phyloP scores from a whole-genome alignment of 2,797 vertebrate species.

The Margarornis squamiger region DNA sequence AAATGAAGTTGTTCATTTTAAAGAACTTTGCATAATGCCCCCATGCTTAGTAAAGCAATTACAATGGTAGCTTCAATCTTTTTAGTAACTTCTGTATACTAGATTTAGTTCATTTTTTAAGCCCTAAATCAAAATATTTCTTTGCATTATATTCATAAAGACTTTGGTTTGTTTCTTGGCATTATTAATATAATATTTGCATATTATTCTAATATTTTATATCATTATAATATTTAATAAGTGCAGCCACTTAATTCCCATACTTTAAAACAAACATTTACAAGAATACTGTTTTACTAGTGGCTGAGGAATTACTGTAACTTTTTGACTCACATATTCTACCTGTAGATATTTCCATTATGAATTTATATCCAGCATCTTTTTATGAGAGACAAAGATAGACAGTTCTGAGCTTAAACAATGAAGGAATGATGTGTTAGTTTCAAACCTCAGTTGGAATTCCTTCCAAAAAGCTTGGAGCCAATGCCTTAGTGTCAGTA shows the following conservation, averaged over 20 bases:
- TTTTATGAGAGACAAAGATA: neutral
- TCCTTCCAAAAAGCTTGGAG: no score
- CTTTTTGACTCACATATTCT: slow-evolving; percentile 29
- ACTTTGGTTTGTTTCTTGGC: neutral
- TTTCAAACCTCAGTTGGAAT: no score
- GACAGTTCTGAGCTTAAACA: neutral
- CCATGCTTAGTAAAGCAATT: slow-evolving; percentile 59
- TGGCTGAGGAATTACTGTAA: neutral
- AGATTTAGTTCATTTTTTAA: slow-evolving; percentile 31
- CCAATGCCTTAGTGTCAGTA: no score
- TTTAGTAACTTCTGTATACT: slow-evolving; percentile 37
- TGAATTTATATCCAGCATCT: neutral
- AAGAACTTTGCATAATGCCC: slow-evolving; percentile 47
- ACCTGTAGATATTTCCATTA: slow-evolving; percentile 4
- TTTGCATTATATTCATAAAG: slow-evolving; percentile 3
- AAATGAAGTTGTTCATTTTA: slow-evolving; percentile 61
- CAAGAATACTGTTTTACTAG: neutral
- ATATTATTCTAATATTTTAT: no score
- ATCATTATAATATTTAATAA: neutral
- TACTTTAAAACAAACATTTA: slow-evolving; percentile 1
- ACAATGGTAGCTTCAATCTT: slow-evolving; percentile 42
- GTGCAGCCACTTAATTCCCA: neutral
- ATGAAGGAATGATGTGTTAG: neutral
- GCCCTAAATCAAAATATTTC: neutral
- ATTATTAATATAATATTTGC: neutral